These are phyloP conservation scores for Lepilemur septentrionalis DNA, from an alignment of 2,797 vertebrate genomes.

Conservation along the genomic window DNA sequence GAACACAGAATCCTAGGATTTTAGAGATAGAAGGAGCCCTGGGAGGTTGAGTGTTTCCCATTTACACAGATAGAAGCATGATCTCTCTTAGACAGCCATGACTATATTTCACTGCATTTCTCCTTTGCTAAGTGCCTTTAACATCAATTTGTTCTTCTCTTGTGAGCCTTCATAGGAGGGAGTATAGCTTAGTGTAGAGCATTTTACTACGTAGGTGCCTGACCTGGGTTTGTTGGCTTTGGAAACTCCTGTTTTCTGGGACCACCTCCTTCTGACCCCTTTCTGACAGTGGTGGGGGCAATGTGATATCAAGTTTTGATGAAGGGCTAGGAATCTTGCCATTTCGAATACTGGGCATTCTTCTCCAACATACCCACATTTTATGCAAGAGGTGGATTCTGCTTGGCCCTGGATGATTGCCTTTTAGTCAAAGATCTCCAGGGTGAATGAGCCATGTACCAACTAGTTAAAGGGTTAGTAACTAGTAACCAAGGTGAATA, in stretches of 20 bases:
- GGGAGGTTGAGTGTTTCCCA: not conserved
- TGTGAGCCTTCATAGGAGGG: not conserved
- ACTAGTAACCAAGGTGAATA: not conserved
- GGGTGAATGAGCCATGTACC: not conserved
- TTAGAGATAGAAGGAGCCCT: not conserved
- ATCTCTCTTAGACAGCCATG: not conserved
- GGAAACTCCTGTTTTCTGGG: not conserved
- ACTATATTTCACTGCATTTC: not conserved
- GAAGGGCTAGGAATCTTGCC: not conserved
- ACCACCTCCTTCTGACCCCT: not conserved
- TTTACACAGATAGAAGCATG: not conserved
- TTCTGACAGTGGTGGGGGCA: not conserved
- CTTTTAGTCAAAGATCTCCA: not conserved
- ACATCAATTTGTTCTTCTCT: not conserved
- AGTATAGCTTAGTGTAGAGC: not conserved
- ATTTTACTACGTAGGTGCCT: not conserved
- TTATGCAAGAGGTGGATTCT: not conserved
- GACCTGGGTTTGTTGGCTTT: not conserved
- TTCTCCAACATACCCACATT: not conserved
- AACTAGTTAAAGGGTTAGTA: not conserved
- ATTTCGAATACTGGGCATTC: not conserved
- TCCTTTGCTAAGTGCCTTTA: not conserved
- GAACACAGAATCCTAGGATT: not conserved
- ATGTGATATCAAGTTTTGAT: not conserved
- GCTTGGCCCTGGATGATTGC: not conserved